These are phyloP conservation scores for Dysmachus trigonus DNA, from an alignment of 2,888 invertebrate genomes.

Conservation along the genomic window DNA sequence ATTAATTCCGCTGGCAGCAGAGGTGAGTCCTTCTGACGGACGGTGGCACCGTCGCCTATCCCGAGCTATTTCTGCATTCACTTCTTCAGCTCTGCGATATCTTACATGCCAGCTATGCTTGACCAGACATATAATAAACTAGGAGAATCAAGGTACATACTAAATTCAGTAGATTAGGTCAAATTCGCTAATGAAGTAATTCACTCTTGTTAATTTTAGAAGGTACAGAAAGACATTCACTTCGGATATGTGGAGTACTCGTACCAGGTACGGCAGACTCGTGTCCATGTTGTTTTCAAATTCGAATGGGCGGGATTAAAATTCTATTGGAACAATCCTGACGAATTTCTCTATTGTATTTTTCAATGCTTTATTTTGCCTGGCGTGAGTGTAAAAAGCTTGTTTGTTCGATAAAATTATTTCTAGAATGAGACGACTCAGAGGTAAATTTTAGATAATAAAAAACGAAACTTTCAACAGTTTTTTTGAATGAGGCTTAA, in stretches of 20 bases:
- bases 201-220: neutral
- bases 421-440: neutral
- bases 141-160: neutral
- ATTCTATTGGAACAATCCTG: neutral
- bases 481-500: neutral
- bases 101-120: neutral
- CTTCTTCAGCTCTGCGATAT: neutral
- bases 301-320: neutral
- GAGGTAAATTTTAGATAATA: neutral
- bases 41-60: neutral
- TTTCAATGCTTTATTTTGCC: neutral
- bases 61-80: neutral
- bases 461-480: neutral
- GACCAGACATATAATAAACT: neutral
- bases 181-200: neutral
- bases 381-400: neutral
- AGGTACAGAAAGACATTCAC: neutral
- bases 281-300: neutral
- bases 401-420: neutral
- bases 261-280: neutral
- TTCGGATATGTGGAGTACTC: neutral
- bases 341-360: neutral
- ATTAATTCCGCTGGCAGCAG: constrained; percentile 17
- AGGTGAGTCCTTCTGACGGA: neutral
- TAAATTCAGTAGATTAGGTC: neutral